Evolutionary conservation across 53 echinoderm and acorn worm species (phyloP), one percentile per base, ranked within the genome.

Genomic region (Paracentrotus lividus): DNA sequence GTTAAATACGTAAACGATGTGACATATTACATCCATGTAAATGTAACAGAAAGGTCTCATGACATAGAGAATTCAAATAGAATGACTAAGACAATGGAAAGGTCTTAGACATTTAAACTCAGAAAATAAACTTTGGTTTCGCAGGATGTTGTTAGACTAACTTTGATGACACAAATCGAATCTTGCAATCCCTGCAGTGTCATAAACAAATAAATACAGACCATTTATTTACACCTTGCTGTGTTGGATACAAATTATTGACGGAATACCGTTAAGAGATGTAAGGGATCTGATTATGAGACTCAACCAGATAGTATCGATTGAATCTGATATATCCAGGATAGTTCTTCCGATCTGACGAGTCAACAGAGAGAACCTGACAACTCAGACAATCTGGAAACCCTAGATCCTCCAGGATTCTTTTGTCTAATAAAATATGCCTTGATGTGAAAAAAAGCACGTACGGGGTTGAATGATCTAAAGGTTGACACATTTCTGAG

Each of bases 221-320:
- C 18, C 20, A 72, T 72, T 40, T 40, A n/a, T n/a, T 20, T 72
- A 40, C 36, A 64, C 64, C 31, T 72, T 40, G 40, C 16, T 20
- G 18, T 72, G 18, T 1, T 38, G 4, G 72, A 20, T 38, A 20
- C 14, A 18, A 81, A 24, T 8, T 43, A 26, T 47, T 0, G 47
- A 26, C n/a, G 47, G 81, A 81, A 45, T 47, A 44, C 26, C 49
- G 81, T 49, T 18, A n/a, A 81, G n/a, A 81, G 81, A 81, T 81
- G 26, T n/a, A n/a, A 1, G n/a, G 81, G 81, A 81, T 81, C 45
- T 81, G 81, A 81, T 81, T 81, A 44, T 23, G 27, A 47, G 12
- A 27, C 26, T 81, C 81, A 81, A 77, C 26, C 26, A 81, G 81
- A 81, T 81, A 45, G 44, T 47, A 81, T 81, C 81, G 9, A 81